Evolutionary conservation across 2,888 invertebrate species (phyloP).

Genomic region (Noctua pronuba): DNA sequence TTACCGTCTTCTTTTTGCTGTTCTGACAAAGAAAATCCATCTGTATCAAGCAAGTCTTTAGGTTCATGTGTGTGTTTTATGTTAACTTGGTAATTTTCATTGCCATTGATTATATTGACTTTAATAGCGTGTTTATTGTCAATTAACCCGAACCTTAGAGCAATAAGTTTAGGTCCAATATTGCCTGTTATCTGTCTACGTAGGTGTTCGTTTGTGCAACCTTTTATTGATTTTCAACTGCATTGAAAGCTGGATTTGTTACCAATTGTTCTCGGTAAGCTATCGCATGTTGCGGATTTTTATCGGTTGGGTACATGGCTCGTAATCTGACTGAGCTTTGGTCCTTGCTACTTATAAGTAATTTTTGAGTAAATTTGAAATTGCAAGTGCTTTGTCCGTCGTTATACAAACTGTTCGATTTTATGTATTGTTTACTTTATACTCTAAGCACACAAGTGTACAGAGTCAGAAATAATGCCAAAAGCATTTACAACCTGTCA

Average conservation of each 20-base stretch:
- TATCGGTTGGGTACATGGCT: constrained; percentile 14
- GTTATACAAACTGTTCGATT: not conserved
- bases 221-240: constrained; percentile 49
- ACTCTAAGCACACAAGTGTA: not conserved
- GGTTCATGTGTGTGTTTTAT: not conserved
- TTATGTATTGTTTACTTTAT: too few relatives aligned
- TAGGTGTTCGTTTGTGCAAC: constrained; percentile 60
- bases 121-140: constrained; percentile 73
- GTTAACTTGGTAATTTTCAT: constrained; percentile 33
- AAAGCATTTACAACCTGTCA: not conserved
- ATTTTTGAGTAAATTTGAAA: not conserved
- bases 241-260: constrained; percentile 32
- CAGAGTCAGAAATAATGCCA: not conserved
- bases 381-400: not conserved
- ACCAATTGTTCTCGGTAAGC: constrained; percentile 32
- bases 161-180: constrained; percentile 52
- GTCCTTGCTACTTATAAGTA: not conserved
- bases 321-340: constrained; percentile 15
- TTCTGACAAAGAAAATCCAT: constrained; percentile 2
- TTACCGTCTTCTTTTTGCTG: not conserved
- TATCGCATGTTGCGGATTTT: constrained; percentile 30
- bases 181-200: constrained; percentile 42
- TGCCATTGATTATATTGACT: constrained; percentile 63
- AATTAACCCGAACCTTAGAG: constrained; percentile 67
- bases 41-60: constrained; percentile 1